Percentiles rank a stretch among this genome's conserved stretches.
Conservation (phyloP, 2,797 vertebrate species). For the Gastrophryne carolinensis region DNA sequence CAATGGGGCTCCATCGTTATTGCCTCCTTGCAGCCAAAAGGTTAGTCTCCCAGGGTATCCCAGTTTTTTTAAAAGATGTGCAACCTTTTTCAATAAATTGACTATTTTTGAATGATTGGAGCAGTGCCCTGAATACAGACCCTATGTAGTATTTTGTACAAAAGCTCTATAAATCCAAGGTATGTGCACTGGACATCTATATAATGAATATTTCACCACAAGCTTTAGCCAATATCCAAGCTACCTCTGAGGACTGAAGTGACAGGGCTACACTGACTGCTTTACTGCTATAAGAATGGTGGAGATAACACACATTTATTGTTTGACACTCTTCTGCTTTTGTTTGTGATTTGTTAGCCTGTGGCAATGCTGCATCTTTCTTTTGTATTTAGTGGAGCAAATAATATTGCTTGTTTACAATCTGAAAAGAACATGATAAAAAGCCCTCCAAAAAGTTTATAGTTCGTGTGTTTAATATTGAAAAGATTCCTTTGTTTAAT, state of each 20-base stretch:
- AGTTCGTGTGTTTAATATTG: conserved; percentile 33
- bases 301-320: conserved; percentile 72
- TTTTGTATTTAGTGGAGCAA: conserved; percentile 57
- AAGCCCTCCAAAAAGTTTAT: conserved; percentile 42
- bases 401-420: conserved; percentile 57
- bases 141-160: too few species aligned
- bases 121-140: too few species aligned
- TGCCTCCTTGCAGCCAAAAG: too few species aligned
- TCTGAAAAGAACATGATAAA: conserved; percentile 15
- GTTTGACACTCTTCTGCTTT: conserved; percentile 69
- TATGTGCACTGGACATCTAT: too few species aligned
- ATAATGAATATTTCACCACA: neutral
- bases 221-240: conserved; percentile 5
- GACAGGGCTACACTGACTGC: conserved; percentile 62
- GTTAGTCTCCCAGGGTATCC: too few species aligned
- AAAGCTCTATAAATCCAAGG: too few species aligned
- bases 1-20: too few species aligned
- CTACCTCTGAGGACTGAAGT: neutral
- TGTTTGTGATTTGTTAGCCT: conserved; percentile 65
- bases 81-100: too few species aligned
- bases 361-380: conserved; percentile 67
- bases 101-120: too few species aligned
- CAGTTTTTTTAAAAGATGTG: too few species aligned
- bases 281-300: conserved; percentile 72
- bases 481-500: conserved; percentile 24